Evolutionary conservation across 2,888 invertebrate species (phyloP), one percentile per base, ranked within the genome.

Genomic region (Melieria omissa): DNA sequence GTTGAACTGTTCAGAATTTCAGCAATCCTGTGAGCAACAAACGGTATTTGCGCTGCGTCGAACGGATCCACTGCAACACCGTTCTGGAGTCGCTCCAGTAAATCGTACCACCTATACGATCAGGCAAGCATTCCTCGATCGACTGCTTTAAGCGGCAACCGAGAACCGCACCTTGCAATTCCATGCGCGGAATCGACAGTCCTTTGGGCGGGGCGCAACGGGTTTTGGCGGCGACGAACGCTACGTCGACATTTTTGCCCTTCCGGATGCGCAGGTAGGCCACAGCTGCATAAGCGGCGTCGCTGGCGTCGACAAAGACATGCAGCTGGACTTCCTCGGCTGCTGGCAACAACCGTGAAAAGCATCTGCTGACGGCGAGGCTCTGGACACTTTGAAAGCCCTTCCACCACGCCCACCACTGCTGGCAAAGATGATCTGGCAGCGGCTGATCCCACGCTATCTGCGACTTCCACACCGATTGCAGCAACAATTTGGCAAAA

Each of bases 1-100:
- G 66, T 14, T 14, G 72, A 71, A 29, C 65, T 62, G 29, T 74
- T 72, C 14, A 70, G 70, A 52, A 78, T 77, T 60, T 81, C 78
- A 0, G 76, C 74, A 57, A 81, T 68, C 57, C 68, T 29, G 16
- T 65, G 68, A 14, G 63, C 63, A 46, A 63, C 63, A 14, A 63
- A 63, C 45, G 44, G 63, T 63, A 61, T 7, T 61, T n/a, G 4
- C 61, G 61, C 9, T 9, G 29, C n/a, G 61, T 61, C 5, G 61
- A 61, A 9, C 61, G 16, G 12, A 63, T 63, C 63, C 47, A 63
- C 45, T n/a, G 47, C n/a, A 46, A 12, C 8, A 46, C 63, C 8
- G 63, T 63, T 63, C 46, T 45, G 9, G 46, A 45, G 16, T 45
- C 63, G 47, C 63, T 63, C 63, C 63, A 63, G 46, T 12, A 63